Conservation (phyloP, 2,113 vertebrate species). For the Azemiops feae region DNA sequence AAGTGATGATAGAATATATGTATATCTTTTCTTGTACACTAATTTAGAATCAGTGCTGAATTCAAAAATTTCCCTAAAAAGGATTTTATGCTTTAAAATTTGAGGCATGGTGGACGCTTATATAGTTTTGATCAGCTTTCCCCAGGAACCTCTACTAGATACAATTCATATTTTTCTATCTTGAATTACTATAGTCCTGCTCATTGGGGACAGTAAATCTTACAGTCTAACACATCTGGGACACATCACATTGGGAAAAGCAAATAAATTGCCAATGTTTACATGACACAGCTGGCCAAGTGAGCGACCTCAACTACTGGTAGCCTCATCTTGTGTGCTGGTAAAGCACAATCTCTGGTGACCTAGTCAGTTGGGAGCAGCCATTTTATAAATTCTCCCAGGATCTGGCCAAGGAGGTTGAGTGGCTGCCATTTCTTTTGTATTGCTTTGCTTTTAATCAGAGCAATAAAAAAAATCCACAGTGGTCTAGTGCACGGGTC, state of each 20-base stretch:
- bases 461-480: background rate
- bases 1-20: background rate
- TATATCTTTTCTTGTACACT: background rate
- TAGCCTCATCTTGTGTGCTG: background rate
- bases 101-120: background rate
- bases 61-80: background rate
- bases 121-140: background rate
- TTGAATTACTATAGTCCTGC: background rate
- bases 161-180: background rate
- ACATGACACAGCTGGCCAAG: background rate
- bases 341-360: background rate
- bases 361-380: background rate
- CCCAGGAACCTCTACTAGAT: background rate
- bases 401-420: background rate
- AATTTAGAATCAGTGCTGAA: background rate
- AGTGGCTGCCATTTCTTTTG: background rate
- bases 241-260: background rate
- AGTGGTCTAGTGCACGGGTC: too few relatives aligned
- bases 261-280: background rate
- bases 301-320: background rate
- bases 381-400: background rate
- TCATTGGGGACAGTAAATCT: background rate
- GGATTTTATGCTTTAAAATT: background rate
- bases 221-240: background rate
- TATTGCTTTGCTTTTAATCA: background rate